A percentile compares a stretch with the other conserved stretches of the same genome.
These are phyloP conservation scores for Scatophagus argus DNA, from an alignment of 2,113 vertebrate species.

Conservation along the genomic window DNA sequence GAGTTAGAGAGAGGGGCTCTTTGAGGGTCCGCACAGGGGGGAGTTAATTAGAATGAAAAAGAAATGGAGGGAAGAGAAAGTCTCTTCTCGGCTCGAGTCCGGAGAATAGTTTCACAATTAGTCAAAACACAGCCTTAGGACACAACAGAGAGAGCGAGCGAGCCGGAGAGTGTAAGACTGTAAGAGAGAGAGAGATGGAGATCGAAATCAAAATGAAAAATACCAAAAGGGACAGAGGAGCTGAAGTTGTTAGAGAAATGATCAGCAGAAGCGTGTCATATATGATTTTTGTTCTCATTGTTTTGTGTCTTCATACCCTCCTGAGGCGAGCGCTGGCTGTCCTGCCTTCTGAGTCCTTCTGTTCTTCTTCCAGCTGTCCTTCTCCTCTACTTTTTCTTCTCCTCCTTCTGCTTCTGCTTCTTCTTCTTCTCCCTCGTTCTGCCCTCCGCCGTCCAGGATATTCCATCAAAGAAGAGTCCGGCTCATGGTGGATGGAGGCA, in stretches of 20 bases:
- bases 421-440: constrained; percentile 50
- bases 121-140: constrained; percentile 71
- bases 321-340: constrained; percentile 41
- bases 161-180: constrained; percentile 4
- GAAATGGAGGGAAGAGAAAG: constrained; percentile 65
- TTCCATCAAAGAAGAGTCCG: constrained; percentile 68
- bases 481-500: constrained; percentile 32
- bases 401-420: constrained; percentile 49
- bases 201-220: constrained; percentile 60
- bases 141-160: constrained; percentile 48
- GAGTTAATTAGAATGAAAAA: constrained; percentile 77
- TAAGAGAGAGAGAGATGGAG: constrained; percentile 42
- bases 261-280: constrained; percentile 29
- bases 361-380: constrained; percentile 31
- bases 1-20: constrained; percentile 49
- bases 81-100: constrained; percentile 54
- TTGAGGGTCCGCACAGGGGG: constrained; percentile 67
- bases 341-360: constrained; percentile 41
- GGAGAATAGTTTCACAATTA: constrained; percentile 74
- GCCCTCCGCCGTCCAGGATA: constrained; percentile 61
- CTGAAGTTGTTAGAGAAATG: constrained; percentile 49
- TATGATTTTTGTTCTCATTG: constrained; percentile 13
- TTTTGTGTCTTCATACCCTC: constrained; percentile 65
- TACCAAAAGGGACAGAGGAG: constrained; percentile 61
- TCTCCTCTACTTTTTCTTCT: constrained; percentile 35